phyloP scores from a whole-genome alignment of 1,140 invertebrate genomes.

The Drosophila hydei region DNA sequence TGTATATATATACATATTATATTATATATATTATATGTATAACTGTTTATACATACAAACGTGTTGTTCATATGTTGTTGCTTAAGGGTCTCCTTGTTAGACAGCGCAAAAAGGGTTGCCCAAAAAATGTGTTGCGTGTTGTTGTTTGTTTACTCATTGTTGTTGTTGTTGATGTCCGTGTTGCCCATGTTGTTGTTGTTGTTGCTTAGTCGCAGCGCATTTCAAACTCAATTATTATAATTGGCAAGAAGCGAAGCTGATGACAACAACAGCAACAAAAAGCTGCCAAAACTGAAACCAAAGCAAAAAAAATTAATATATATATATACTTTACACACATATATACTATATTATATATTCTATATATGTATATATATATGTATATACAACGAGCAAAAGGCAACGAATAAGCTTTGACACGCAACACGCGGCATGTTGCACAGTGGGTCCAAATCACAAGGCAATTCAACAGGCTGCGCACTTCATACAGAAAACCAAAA shows the following conservation, averaged over 20 bases:
- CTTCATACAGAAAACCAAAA: background rate
- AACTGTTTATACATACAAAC: background rate
- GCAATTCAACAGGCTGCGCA: slow-evolving; percentile 24
- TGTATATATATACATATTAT: background rate
- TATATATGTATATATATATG: slow-evolving; percentile 39
- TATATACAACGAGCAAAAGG: slow-evolving; percentile 61
- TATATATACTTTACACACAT: background rate
- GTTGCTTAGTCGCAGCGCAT: slow-evolving; percentile 77
- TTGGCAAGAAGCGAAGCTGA: slow-evolving; percentile 68
- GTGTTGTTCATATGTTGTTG: background rate
- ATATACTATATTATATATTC: slow-evolving; percentile 35
- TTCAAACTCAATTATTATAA: slow-evolving; percentile 80
- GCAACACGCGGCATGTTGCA: slow-evolving; percentile 43
- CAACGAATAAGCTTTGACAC: slow-evolving; percentile 58
- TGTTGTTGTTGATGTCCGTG: slow-evolving; percentile 40
- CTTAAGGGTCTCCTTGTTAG: slow-evolving; percentile 5
- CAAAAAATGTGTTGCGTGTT: slow-evolving; percentile 72
- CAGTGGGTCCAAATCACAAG: slow-evolving; percentile 34
- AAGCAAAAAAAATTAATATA: slow-evolving; percentile 19
- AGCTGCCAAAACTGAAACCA: slow-evolving; percentile 30
- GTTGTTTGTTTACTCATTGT: slow-evolving; percentile 20
- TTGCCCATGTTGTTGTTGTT: slow-evolving; percentile 55
- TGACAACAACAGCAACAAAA: slow-evolving; percentile 35
- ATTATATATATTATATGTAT: too few species aligned
- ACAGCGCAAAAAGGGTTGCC: slow-evolving; percentile 65